Conservation (phyloP, 2,888 invertebrate species). For the Mimas tiliae region DNA sequence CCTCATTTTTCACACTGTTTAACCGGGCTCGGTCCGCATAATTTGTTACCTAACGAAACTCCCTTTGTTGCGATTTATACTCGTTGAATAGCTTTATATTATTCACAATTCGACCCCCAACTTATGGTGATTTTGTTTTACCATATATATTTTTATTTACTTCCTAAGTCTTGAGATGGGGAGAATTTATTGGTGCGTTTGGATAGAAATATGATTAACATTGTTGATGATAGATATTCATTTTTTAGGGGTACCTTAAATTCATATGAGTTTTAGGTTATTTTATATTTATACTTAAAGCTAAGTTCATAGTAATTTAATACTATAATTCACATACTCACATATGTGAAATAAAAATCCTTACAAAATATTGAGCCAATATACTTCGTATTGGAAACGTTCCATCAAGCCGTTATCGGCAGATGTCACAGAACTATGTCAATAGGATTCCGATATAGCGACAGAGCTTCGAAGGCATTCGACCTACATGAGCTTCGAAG, state of each 20-base stretch:
- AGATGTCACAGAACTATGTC: conserved; percentile 54
- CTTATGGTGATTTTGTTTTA: conserved; percentile 38
- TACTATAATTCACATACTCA: too few species aligned
- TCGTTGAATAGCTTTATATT: conserved; percentile 45
- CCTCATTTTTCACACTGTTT: conserved; percentile 49
- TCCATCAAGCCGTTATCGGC: conserved; percentile 25
- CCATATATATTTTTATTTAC: conserved; percentile 21
- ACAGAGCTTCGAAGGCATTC: conserved; percentile 60
- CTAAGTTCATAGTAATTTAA: too few species aligned
- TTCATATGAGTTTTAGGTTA: neutral
- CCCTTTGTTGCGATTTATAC: conserved; percentile 60
- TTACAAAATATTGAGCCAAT: neutral
- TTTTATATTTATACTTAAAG: neutral
- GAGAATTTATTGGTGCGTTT: neutral
- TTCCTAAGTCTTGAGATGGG: neutral
- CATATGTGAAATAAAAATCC: neutral
- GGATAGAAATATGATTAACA: neutral
- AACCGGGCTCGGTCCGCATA: conserved; percentile 49
- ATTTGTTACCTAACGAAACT: conserved; percentile 54
- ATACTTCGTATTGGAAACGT: conserved; percentile 5
- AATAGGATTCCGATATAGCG: conserved; percentile 59
- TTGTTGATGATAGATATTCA: neutral
- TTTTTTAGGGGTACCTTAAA: neutral
- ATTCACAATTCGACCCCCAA: conserved; percentile 34
- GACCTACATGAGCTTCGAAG: conserved; percentile 69